These are phyloP conservation scores for Triplophysa tibetana DNA, from an alignment of 2,113 vertebrate species.

Conservation along the genomic window DNA sequence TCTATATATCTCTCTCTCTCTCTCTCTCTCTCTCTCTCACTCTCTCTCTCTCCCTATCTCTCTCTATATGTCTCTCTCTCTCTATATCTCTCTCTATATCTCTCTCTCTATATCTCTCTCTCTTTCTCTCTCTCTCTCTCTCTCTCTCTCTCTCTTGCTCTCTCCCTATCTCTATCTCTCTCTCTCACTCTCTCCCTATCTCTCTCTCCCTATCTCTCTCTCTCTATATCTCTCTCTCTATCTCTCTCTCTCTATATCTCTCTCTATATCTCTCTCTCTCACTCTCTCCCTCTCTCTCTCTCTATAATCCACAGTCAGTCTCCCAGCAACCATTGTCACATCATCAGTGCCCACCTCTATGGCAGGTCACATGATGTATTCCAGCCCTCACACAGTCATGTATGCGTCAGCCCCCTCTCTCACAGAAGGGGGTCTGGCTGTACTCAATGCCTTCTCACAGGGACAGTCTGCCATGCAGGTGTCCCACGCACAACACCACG, in stretches of 20 bases:
- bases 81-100: not conserved
- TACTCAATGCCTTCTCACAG: conserved; percentile 97
- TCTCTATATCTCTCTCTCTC: conserved; percentile 4
- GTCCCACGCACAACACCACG: conserved; percentile 88
- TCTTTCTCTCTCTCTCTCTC: conserved; percentile 64
- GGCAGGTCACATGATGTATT: conserved; percentile 98
- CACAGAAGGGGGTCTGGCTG: conserved; percentile 87
- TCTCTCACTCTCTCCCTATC: conserved; percentile 65
- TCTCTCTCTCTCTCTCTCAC: conserved; percentile 9
- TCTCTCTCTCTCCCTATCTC: not conserved
- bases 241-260: conserved; percentile 65
- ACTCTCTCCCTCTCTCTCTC: not conserved
- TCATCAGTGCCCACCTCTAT: conserved; percentile 92
- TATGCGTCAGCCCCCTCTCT: conserved; percentile 90
- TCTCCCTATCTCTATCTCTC: too few relatives aligned
- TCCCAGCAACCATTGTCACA: conserved; percentile 98
- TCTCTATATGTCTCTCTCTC: conserved; percentile 65
- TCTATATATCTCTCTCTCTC: conserved; percentile 73
- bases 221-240: not conserved
- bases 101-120: too few relatives aligned
- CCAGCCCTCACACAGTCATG: conserved; percentile 94
- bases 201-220: conserved; percentile 10
- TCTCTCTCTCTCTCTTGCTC: conserved; percentile 13
- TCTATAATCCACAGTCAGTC: conserved; percentile 80
- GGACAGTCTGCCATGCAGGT: conserved; percentile 92